Conservation (phyloP, 53 echinoderm and acorn worm genomes). For the Apostichopus leukothele region DNA sequence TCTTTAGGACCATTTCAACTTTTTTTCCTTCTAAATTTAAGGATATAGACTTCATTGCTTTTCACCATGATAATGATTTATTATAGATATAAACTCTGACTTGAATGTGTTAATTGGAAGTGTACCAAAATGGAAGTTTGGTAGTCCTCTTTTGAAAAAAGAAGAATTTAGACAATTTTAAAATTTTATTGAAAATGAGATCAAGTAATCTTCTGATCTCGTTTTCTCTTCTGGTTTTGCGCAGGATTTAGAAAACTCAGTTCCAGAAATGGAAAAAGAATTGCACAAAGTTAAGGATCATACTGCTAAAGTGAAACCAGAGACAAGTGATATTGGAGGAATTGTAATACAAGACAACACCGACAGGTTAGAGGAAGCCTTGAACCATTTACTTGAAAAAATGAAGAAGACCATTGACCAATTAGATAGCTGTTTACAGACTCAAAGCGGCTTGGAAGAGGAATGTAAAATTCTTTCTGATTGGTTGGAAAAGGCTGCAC, state of each 20-base stretch:
- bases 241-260: background rate
- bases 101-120: too few species aligned
- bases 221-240: background rate
- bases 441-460: slow-evolving; percentile 51
- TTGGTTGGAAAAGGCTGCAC: slow-evolving; percentile 67
- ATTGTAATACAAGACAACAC: slow-evolving; percentile 43
- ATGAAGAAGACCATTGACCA: slow-evolving; percentile 41
- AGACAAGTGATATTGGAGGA: slow-evolving; percentile 64
- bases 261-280: slow-evolving; percentile 32
- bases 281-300: slow-evolving; percentile 44
- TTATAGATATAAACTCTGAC: too few species aligned
- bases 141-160: too few species aligned
- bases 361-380: slow-evolving; percentile 42
- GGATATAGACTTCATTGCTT: too few species aligned
- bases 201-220: too few species aligned
- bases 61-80: too few species aligned
- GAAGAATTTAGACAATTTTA: too few species aligned
- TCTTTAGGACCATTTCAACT: too few species aligned
- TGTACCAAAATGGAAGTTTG: too few species aligned
- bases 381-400: slow-evolving; percentile 30
- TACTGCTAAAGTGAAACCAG: slow-evolving; percentile 52
- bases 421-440: slow-evolving; percentile 56
- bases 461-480: slow-evolving; percentile 65
- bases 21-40: too few species aligned
- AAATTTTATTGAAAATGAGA: too few species aligned